Percentiles rank a stretch among this genome's conserved stretches.
Evolutionary conservation across 2,888 invertebrate genomes (phyloP).

Genomic region (Caenorhabditis becei): DNA sequence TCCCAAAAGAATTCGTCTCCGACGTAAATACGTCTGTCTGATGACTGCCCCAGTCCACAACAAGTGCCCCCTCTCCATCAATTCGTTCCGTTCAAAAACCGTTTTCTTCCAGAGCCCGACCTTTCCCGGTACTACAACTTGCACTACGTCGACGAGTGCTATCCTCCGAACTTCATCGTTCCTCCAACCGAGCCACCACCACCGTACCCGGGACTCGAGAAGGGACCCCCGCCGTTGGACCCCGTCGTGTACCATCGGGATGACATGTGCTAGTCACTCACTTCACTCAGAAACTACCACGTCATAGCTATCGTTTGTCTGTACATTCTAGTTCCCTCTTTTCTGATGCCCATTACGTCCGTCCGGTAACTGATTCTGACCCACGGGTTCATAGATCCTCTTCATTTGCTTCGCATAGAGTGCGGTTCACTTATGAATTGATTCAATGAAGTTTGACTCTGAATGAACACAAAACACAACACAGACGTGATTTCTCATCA

Average conservation of each 20-base stretch:
- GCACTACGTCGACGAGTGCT: slow-evolving; percentile 57
- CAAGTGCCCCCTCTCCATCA: too few species aligned
- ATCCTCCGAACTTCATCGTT: slow-evolving; percentile 60
- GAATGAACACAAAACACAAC: background rate
- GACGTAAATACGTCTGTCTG: background rate
- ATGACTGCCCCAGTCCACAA: background rate
- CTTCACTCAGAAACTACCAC: slow-evolving; percentile 20
- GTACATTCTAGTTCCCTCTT: slow-evolving; percentile 25
- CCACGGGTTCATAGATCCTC: slow-evolving; percentile 33
- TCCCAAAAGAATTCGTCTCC: background rate
- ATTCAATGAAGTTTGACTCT: slow-evolving; percentile 11
- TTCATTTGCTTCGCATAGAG: background rate
- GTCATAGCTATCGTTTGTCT: slow-evolving; percentile 36
- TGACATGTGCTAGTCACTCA: slow-evolving; percentile 20
- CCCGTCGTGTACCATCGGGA: slow-evolving; percentile 55
- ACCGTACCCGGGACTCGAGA: slow-evolving; percentile 64
- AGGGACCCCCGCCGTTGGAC: slow-evolving; percentile 59
- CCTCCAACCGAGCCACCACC: slow-evolving; percentile 60
- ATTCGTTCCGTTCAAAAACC: background rate
- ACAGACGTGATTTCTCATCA: background rate
- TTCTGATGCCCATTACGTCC: background rate
- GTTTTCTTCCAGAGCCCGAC: slow-evolving; percentile 57
- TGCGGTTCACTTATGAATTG: slow-evolving; percentile 26
- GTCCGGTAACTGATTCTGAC: slow-evolving; percentile 1
- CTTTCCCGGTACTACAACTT: slow-evolving; percentile 54